These are phyloP conservation scores for Conus canariensis DNA, from an alignment of 2,888 invertebrate species.

Conservation along the genomic window DNA sequence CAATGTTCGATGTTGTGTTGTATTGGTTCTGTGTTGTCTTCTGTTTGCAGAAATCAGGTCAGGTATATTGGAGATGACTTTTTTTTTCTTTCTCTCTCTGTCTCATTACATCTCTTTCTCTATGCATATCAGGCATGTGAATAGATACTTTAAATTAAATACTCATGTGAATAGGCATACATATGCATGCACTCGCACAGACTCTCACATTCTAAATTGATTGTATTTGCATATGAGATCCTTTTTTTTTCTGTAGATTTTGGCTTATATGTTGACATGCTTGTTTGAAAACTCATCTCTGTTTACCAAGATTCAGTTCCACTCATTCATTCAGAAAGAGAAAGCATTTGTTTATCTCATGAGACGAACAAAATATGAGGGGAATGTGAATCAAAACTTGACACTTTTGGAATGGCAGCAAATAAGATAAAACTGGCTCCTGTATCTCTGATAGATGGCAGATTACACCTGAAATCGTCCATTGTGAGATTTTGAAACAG, in stretches of 20 bases:
- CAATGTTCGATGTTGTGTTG: not conserved
- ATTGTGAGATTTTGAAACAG: not conserved
- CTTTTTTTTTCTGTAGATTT: not conserved
- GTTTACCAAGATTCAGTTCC: not conserved
- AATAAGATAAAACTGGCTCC: not conserved
- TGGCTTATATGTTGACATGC: not conserved
- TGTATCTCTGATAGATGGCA: not conserved
- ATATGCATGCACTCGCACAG: not conserved
- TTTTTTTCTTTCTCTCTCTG: not conserved
- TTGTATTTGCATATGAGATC: not conserved
- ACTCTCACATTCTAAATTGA: not conserved
- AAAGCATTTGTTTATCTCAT: not conserved
- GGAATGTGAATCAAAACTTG: not conserved
- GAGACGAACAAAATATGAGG: not conserved
- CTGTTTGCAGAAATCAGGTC: not conserved
- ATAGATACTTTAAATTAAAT: not conserved
- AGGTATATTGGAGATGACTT: not conserved
- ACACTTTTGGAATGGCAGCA: constrained; percentile 8
- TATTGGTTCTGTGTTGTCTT: not conserved
- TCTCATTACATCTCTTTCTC: not conserved
- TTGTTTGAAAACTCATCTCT: not conserved
- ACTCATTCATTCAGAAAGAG: not conserved
- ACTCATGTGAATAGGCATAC: not conserved
- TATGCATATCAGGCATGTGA: not conserved
- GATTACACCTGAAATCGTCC: not conserved